These are phyloP conservation scores for Agrochola macilenta DNA, from an alignment of 2,888 invertebrate genomes.

Conservation along the genomic window DNA sequence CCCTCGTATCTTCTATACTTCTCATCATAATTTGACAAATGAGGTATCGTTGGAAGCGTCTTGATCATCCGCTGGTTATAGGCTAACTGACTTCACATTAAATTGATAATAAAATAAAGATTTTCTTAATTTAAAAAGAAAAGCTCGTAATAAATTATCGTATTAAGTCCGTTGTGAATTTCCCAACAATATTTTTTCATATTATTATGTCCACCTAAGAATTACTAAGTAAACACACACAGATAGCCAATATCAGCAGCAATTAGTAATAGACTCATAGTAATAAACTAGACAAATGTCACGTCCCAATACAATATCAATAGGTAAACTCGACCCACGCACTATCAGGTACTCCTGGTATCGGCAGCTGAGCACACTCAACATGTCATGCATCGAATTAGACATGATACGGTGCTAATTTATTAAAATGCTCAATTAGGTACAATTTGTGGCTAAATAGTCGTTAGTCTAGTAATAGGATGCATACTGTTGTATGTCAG, in stretches of 20 bases:
- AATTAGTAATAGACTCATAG: conserved; percentile 20
- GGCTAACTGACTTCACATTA: too few species aligned
- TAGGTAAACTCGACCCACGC: conserved; percentile 7
- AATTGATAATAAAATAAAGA: neutral
- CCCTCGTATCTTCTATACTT: too few species aligned
- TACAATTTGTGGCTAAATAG: conserved; percentile 49
- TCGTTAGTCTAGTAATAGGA: conserved; percentile 12
- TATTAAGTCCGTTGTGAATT: neutral
- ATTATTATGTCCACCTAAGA: neutral
- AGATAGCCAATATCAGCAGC: conserved; percentile 9
- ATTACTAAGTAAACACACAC: conserved; percentile 2
- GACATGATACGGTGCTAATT: conserved; percentile 46
- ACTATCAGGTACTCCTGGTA: conserved; percentile 19
- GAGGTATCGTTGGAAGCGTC: too few species aligned
- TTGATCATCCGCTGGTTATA: too few species aligned
- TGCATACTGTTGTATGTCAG: neutral
- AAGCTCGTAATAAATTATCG: neutral
- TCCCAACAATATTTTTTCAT: neutral
- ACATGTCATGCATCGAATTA: conserved; percentile 49
- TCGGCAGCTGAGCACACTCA: neutral
- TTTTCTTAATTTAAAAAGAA: too few species aligned
- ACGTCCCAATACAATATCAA: conserved; percentile 29
- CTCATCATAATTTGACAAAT: too few species aligned
- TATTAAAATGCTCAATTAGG: conserved; percentile 51
- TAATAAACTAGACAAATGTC: conserved; percentile 34